phyloP scores from a whole-genome alignment of 2,113 vertebrate species.

The Aythya baeri region DNA sequence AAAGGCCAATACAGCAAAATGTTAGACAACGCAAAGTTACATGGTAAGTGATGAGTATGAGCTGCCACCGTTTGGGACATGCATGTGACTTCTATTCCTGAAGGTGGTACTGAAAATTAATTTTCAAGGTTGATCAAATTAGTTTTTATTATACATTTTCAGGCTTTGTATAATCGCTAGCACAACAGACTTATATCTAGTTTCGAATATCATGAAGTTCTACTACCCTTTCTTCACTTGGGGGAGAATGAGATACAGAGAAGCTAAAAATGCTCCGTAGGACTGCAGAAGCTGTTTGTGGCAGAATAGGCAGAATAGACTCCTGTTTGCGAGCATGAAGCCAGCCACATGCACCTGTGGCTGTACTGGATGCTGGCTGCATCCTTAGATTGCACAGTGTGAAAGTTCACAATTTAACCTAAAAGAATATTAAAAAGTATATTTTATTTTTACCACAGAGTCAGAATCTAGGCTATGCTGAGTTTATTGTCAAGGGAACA shows the following conservation, averaged over 20 bases:
- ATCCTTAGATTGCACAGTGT: neutral
- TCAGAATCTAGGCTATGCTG: neutral
- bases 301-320: neutral
- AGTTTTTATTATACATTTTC: neutral
- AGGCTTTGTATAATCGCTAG: neutral
- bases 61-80: neutral
- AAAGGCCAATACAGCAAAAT: neutral
- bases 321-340: rapidly evolving
- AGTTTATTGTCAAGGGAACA: neutral
- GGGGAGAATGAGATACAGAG: neutral
- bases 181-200: neutral
- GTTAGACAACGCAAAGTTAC: neutral
- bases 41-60: neutral
- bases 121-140: neutral
- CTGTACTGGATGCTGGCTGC: neutral
- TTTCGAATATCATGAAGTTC: neutral
- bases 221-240: neutral
- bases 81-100: neutral
- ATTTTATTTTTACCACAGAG: neutral
- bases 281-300: neutral
- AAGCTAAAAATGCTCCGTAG: slow-evolving; percentile 1
- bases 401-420: neutral
- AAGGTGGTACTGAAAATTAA: neutral
- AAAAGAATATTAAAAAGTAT: neutral
- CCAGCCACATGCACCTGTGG: neutral